Evolutionary conservation across 2,113 vertebrate species (phyloP), one percentile per base, ranked within the genome.

Genomic region (Tachycineta bicolor): DNA sequence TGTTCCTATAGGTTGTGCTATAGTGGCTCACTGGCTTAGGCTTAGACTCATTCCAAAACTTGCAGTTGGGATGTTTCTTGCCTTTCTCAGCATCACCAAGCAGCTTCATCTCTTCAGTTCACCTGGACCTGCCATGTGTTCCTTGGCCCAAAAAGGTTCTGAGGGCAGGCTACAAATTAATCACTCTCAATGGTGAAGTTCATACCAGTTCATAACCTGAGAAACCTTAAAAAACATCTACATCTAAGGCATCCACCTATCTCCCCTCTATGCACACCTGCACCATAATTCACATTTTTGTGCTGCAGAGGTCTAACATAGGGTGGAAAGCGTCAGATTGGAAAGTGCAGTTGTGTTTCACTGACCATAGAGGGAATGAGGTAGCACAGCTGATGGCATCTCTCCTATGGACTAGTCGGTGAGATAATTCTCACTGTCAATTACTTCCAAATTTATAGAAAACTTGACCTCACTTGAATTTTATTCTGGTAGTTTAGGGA

Each of bases 11-110:
- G 65, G 2, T 23, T 77, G 6, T 4, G 2, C 62, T 81, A 28
- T 11, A 0, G 2, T n/a, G 19, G n/a, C 16, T 86, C 58, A 53
- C n/a, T 1, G 0, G 9, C 2, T 88, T 41, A 59, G 75, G 31
- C 28, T 88, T 69, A 65, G 37, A 69, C 18, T 14, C 43, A 50
- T 62, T 43, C 8, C 39, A 34, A 29, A 58, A 68, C 64, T 16
- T 58, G 31, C 21, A 39, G 28, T 6, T 2, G 1, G 37, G 23
- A 22, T 49, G 17, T 2, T 53, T 87, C 68, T 82, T 55, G 26
- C 44, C 28, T 88, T 87, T 41, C 46, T 83, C 28, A 73, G 12
- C 39, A 46, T 41, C 58, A 93, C 20, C 26, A 53, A 64, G n/a
- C 28, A 88, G 24, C 37, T 79, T 64, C 4, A 41, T 56, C 67